Conservation (phyloP, 2,888 invertebrate genomes). For the Trissolcus brochymenae region DNA sequence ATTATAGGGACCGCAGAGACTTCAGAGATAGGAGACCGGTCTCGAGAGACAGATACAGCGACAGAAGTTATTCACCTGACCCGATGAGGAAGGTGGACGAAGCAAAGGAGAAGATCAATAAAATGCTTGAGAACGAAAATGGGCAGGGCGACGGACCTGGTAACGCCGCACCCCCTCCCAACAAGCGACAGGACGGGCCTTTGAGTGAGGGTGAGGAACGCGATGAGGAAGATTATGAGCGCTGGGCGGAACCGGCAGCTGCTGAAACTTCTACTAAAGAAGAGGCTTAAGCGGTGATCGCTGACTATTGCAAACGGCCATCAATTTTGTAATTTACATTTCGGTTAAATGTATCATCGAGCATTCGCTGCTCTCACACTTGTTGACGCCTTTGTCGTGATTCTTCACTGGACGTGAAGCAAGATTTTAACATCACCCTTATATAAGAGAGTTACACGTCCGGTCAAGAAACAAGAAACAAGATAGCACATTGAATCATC, state of each 20-base stretch:
- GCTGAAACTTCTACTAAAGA: constrained; percentile 69
- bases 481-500: no score
- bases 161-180: constrained; percentile 60
- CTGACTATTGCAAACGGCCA: background rate
- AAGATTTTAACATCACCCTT: no score
- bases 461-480: no score
- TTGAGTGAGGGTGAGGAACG: constrained; percentile 80
- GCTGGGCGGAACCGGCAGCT: constrained; percentile 69
- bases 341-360: background rate
- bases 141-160: constrained; percentile 48
- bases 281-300: constrained; percentile 49
- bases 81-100: constrained; percentile 78
- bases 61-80: constrained; percentile 77
- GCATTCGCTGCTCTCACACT: background rate
- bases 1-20: constrained; percentile 82
- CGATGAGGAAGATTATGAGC: constrained; percentile 76
- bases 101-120: constrained; percentile 80
- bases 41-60: constrained; percentile 77
- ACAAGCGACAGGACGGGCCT: constrained; percentile 78
- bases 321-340: background rate
- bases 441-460: no score
- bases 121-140: constrained; percentile 76
- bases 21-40: constrained; percentile 81
- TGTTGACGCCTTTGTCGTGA: background rate
- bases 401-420: background rate